phyloP scores from a whole-genome alignment of 1,140 invertebrate species.

The Megalopta genalis region DNA sequence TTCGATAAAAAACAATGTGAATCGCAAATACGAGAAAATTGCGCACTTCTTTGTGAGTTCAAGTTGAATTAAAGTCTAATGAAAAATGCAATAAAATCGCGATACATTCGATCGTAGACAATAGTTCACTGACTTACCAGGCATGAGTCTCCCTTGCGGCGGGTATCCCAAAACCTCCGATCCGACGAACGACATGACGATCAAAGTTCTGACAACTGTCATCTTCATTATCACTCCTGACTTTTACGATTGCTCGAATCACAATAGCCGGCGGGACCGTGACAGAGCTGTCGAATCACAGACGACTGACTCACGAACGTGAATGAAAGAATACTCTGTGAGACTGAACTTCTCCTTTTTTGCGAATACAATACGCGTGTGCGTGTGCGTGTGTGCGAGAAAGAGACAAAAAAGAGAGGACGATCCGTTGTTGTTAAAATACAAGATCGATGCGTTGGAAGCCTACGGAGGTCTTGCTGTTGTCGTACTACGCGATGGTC shows the following conservation, averaged over 20 bases:
- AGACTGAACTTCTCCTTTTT: slow-evolving; percentile 8
- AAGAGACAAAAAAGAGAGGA: background rate
- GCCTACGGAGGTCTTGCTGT: slow-evolving; percentile 68
- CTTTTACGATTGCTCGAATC: slow-evolving; percentile 38
- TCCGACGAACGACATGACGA: slow-evolving; percentile 62
- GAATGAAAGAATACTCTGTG: background rate
- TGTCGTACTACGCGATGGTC: slow-evolving; percentile 77
- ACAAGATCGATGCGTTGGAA: slow-evolving; percentile 20
- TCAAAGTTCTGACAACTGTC: slow-evolving; percentile 60
- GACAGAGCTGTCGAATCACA: slow-evolving; percentile 11
- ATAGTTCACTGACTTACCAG: slow-evolving; percentile 66
- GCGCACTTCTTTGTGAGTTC: no score
- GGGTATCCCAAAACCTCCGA: slow-evolving; percentile 73
- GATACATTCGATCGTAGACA: background rate
- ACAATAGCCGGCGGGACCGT: slow-evolving; percentile 32
- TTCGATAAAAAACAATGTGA: no score
- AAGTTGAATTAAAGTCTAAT: no score
- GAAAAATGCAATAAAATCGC: background rate
- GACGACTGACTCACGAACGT: background rate
- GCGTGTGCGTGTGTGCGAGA: no score
- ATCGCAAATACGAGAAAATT: no score
- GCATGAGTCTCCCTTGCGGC: slow-evolving; percentile 70
- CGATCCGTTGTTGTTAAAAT: slow-evolving; percentile 28
- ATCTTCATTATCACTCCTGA: slow-evolving; percentile 68
- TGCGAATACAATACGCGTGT: no score